Conservation (phyloP, 2,113 vertebrate species). For the Podarcis cretensis region DNA sequence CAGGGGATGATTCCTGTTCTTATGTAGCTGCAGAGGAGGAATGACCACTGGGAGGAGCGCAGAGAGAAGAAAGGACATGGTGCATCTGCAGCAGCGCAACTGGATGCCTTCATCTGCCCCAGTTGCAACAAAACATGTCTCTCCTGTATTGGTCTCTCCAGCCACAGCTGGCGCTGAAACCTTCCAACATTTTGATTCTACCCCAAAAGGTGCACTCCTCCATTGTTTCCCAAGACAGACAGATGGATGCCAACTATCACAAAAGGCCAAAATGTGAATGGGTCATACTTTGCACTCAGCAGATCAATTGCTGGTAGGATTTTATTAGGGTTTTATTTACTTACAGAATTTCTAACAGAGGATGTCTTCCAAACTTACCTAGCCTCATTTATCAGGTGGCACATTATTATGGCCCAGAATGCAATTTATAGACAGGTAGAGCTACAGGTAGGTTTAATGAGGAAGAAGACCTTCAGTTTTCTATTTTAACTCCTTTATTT, state of each 20-base stretch:
- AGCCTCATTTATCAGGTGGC: not conserved
- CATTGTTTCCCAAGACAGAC: too few relatives aligned
- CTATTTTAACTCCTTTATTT: slow-evolving; percentile 34
- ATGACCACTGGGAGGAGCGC: too few relatives aligned
- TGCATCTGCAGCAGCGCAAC: too few relatives aligned
- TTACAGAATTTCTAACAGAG: not conserved
- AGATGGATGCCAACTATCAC: not conserved
- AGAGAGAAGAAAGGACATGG: too few relatives aligned
- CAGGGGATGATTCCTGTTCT: too few relatives aligned
- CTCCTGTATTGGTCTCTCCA: too few relatives aligned
- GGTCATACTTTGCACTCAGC: not conserved
- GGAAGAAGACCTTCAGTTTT: not conserved
- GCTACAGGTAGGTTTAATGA: not conserved
- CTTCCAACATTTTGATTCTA: too few relatives aligned
- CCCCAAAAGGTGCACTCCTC: too few relatives aligned
- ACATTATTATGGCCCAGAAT: not conserved
- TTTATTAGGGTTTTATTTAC: not conserved
- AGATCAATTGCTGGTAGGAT: not conserved
- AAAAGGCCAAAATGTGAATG: not conserved
- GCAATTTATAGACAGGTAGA: not conserved
- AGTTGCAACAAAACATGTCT: too few relatives aligned
- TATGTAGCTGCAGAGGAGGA: too few relatives aligned
- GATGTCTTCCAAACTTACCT: not conserved
- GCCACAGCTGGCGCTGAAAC: too few relatives aligned
- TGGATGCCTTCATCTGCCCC: too few relatives aligned